Evolutionary conservation across 2,888 invertebrate species (phyloP).

Genomic region (Fragum fragum): DNA sequence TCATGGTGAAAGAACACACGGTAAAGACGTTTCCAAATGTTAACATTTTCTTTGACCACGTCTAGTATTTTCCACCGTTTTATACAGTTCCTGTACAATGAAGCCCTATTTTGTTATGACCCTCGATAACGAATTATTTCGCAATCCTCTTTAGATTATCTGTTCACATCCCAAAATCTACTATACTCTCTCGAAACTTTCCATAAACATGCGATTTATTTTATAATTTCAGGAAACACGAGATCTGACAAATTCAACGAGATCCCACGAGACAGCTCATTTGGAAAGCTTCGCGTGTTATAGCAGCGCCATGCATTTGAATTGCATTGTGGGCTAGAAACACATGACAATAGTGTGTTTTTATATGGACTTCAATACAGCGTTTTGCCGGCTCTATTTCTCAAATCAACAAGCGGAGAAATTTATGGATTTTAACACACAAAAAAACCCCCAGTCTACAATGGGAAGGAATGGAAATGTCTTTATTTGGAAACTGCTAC

Average conservation of each 20-base stretch:
- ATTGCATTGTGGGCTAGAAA: slow-evolving; percentile 39
- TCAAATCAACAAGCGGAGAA: slow-evolving; percentile 25
- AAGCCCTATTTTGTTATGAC: too few relatives aligned
- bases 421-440: slow-evolving; percentile 31
- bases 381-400: slow-evolving; percentile 1
- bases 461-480: slow-evolving; percentile 1
- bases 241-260: slow-evolving; percentile 23
- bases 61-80: too few relatives aligned
- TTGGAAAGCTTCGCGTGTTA: slow-evolving; percentile 35
- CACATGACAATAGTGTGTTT: slow-evolving; percentile 17
- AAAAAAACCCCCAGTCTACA: background rate
- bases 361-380: slow-evolving; percentile 9
- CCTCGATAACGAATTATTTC: background rate
- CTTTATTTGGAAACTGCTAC: slow-evolving; percentile 7
- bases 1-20: too few relatives aligned
- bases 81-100: too few relatives aligned
- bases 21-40: too few relatives aligned
- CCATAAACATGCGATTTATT: slow-evolving; percentile 25
- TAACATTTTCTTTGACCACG: too few relatives aligned
- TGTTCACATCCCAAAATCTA: background rate
- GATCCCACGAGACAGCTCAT: slow-evolving; percentile 31
- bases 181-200: background rate
- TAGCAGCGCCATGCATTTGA: slow-evolving; percentile 36
- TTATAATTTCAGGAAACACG: slow-evolving; percentile 34
- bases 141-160: background rate